phyloP scores from a whole-genome alignment of 2,797 vertebrate species.

The Typhlichthys eigenmanni region DNA sequence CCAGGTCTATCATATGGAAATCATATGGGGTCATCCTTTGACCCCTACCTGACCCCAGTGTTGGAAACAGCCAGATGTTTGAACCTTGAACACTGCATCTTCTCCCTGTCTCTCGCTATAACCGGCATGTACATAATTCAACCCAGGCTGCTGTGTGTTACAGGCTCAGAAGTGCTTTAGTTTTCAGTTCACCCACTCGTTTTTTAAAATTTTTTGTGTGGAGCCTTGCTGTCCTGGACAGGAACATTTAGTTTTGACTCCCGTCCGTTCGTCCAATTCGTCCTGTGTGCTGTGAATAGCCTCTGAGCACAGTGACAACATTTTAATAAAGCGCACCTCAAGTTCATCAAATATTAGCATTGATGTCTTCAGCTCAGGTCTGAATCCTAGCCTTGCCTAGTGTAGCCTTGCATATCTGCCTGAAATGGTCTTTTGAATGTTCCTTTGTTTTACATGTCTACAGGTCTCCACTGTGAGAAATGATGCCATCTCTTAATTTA shows the following conservation, averaged over 20 bases:
- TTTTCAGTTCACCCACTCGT: conserved; percentile 38
- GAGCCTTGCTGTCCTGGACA: conserved; percentile 40
- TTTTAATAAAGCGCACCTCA: conserved; percentile 19
- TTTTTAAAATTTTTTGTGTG: conserved; percentile 34
- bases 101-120: conserved; percentile 25
- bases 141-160: conserved; percentile 43
- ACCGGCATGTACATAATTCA: conserved; percentile 44
- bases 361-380: conserved; percentile 56
- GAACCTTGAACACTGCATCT: conserved; percentile 31
- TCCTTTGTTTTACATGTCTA: conserved; percentile 10
- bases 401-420: conserved; percentile 57
- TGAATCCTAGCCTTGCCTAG: conserved; percentile 55
- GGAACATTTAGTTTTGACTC: conserved; percentile 20
- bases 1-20: conserved; percentile 75
- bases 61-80: conserved; percentile 37
- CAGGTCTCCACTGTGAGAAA: conserved; percentile 27
- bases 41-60: conserved; percentile 40
- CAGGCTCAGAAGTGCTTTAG: conserved; percentile 63
- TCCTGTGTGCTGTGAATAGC: conserved; percentile 13
- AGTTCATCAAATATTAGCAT: conserved; percentile 38
- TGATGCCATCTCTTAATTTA: conserved; percentile 22
- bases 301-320: conserved; percentile 22
- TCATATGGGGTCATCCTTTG: conserved; percentile 72
- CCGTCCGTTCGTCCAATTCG: conserved; percentile 8
- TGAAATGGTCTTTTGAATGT: conserved; percentile 26